Evolutionary conservation across 2,888 invertebrate genomes (phyloP).

Genomic region (Ichneumon xanthorius): DNA sequence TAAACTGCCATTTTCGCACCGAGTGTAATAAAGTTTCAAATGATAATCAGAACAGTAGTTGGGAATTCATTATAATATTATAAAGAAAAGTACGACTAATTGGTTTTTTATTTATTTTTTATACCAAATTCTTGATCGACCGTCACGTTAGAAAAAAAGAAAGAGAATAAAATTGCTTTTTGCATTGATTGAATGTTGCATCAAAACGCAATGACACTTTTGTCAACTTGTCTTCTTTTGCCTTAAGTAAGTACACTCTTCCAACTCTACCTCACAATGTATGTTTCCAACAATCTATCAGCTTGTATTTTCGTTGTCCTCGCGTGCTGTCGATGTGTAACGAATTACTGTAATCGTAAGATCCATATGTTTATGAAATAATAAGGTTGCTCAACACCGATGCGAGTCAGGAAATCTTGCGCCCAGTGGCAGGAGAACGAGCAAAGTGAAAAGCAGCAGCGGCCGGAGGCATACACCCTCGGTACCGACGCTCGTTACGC

Average conservation of each 20-base stretch:
- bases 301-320: constrained; percentile 4
- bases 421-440: constrained; percentile 83
- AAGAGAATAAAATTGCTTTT: neutral
- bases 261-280: constrained; percentile 21
- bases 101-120: neutral
- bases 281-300: constrained; percentile 13
- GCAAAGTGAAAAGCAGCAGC: constrained; percentile 86
- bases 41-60: neutral
- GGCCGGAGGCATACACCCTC: constrained; percentile 79
- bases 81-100: neutral
- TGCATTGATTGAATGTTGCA: neutral
- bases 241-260: constrained; percentile 23
- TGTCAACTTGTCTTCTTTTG: constrained; percentile 31
- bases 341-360: constrained; percentile 31
- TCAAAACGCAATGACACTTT: neutral
- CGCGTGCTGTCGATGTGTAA: constrained; percentile 10
- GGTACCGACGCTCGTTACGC: constrained; percentile 79
- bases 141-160: neutral
- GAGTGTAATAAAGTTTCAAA: too few species aligned
- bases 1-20: too few species aligned
- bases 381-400: constrained; percentile 82
- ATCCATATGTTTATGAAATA: constrained; percentile 35
- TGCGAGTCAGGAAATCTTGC: constrained; percentile 79
- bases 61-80: neutral
- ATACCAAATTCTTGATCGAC: neutral